Conservation (phyloP, 2,797 vertebrate genomes). For the Sylvia borin region DNA sequence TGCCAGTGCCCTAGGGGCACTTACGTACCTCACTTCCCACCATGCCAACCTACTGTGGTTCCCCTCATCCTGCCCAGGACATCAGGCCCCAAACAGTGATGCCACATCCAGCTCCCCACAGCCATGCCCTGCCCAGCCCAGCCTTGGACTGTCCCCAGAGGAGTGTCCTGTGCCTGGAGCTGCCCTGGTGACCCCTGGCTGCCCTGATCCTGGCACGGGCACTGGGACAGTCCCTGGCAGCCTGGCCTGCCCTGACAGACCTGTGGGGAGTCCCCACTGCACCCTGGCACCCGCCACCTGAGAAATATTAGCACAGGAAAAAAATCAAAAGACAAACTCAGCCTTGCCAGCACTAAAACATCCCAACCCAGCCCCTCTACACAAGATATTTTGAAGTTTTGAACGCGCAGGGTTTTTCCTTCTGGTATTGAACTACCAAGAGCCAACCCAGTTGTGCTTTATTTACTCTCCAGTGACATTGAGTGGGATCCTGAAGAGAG, state of each 20-base stretch:
- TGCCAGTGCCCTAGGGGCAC: not conserved
- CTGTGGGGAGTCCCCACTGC: rapidly evolving
- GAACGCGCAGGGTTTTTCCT: not conserved
- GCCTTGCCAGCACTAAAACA: not conserved
- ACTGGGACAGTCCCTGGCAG: rapidly evolving
- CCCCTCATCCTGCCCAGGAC: not conserved
- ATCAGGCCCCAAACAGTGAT: not conserved
- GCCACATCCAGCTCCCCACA: not conserved
- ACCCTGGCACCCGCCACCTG: not conserved
- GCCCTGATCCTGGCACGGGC: too few relatives aligned
- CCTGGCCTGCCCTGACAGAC: not conserved
- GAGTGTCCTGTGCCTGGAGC: rapidly evolving
- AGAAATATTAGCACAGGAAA: not conserved
- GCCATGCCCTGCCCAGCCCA: not conserved
- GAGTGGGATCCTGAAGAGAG: not conserved
- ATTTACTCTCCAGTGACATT: not conserved
- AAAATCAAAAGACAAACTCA: not conserved
- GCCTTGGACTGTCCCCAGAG: not conserved
- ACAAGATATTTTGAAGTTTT: not conserved
- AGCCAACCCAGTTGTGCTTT: rapidly evolving
- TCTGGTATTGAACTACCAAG: not conserved
- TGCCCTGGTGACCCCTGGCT: rapidly evolving
- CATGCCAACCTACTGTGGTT: rapidly evolving
- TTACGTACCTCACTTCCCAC: not conserved
- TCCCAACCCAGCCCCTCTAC: not conserved